A percentile compares a stretch with the other conserved stretches of the same genome.
Evolutionary conservation across 35 echinoderm and acorn worm genomes (phyloP).

Genomic region (Lytechinus variegatus): DNA sequence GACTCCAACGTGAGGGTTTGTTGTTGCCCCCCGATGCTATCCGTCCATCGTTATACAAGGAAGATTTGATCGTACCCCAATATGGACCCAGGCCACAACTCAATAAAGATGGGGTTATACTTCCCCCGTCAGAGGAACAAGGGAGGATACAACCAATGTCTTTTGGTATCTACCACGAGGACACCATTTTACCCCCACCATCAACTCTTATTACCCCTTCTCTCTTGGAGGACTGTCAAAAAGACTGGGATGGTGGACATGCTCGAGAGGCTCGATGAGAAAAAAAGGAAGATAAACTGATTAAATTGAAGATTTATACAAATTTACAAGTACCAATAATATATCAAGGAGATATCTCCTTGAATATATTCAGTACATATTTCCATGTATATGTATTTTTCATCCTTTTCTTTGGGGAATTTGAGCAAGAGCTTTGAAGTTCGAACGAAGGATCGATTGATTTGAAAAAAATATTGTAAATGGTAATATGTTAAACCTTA

Average conservation of each 20-base stretch:
- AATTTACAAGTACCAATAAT: too few relatives aligned
- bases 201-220: background rate
- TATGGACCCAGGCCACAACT: background rate
- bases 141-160: background rate
- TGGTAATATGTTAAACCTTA: background rate
- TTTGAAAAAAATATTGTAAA: background rate
- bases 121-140: background rate
- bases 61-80: background rate
- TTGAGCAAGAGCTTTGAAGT: too few relatives aligned
- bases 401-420: background rate
- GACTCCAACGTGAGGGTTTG: background rate
- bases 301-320: too few relatives aligned
- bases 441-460: background rate
- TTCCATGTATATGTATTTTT: too few relatives aligned
- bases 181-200: slow-evolving; percentile 40
- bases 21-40: slow-evolving; percentile 25
- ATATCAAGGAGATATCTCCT: background rate
- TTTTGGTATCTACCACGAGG: slow-evolving; percentile 41
- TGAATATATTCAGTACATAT: background rate
- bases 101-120: slow-evolving; percentile 16
- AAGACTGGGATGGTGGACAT: slow-evolving; percentile 34
- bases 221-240: background rate
- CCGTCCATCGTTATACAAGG: background rate
- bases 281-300: background rate
- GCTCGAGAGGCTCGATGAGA: slow-evolving; percentile 43